Percentiles rank a stretch among this genome's conserved stretches.
Evolutionary conservation across 2,113 vertebrate genomes (phyloP).

Genomic region (Callithrix jacchus): DNA sequence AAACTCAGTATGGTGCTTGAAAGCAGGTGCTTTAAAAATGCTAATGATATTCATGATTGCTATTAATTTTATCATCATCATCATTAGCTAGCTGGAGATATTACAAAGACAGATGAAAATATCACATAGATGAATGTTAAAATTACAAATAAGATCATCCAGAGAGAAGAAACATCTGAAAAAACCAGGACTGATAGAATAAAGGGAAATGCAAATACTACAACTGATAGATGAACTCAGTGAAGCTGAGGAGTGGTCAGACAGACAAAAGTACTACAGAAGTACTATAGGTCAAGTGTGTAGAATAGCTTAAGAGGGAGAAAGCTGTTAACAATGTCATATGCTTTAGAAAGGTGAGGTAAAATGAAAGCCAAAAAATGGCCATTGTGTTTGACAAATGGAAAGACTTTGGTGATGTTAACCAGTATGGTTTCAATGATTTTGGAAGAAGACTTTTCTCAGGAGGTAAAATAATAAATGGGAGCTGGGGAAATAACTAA

Average conservation of each 20-base stretch:
- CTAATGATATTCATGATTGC: background rate
- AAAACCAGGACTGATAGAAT: background rate
- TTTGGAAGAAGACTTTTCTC: background rate
- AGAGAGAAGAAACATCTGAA: background rate
- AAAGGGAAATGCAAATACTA: background rate
- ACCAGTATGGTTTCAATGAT: background rate
- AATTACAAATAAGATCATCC: background rate
- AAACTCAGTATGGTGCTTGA: background rate
- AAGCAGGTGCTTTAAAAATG: background rate
- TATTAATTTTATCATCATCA: constrained; percentile 36
- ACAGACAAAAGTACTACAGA: background rate
- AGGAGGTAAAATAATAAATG: background rate
- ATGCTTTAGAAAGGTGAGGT: background rate
- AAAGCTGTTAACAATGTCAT: background rate
- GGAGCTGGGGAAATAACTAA: background rate
- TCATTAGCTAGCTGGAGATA: background rate
- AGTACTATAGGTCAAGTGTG: background rate
- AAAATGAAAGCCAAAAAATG: background rate
- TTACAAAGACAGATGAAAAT: constrained; percentile 19
- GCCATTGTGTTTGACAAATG: background rate
- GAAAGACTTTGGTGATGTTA: background rate
- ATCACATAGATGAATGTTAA: background rate
- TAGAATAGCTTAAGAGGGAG: background rate
- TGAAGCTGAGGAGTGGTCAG: background rate
- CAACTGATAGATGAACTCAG: background rate